Evolutionary conservation across 2,113 vertebrate genomes (phyloP), one percentile per base, ranked within the genome.

Genomic region (Numenius arquata): DNA sequence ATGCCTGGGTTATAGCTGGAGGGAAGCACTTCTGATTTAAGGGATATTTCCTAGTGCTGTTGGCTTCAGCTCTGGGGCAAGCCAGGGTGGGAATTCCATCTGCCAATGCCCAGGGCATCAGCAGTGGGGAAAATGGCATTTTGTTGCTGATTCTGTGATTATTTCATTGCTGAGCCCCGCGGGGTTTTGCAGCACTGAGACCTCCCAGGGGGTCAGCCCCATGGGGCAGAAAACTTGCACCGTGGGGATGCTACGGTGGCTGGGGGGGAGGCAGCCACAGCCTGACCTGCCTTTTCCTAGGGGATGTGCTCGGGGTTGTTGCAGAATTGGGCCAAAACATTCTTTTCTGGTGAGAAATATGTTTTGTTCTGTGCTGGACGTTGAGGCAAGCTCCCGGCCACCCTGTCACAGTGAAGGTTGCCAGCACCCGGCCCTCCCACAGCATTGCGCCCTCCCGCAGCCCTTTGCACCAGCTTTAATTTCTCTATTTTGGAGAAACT

Each of bases 281-380:
- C 76, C 84, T 36, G 43, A 47, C 2, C 61, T 5, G 70, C 88
- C 52, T 70, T 91, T 70, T 79, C 82, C 77, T 66, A 4, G 29
- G 82, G 85, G 63, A 85, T 5, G 23, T 26, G 65, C n/a, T 89
- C 1, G 3, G 74, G 58, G 23, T 22, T 90, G 34, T 5, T 86
- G 78, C 48, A 68, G 50, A 48, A 76, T 29, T 29, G 45, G 75
- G 88, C 92, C 94, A 76, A 90, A 94, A 85, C 94, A 97, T 97
- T 96, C 95, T 91, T 95, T 90, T 85, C 81, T 62, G 68, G 38
- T 97, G 95, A 97, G 88, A 55, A 20, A 43, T 38, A 9, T 96
- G 96, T 96, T 97, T 97, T 92, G 78, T 22, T 94, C 83, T 3
- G 17, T 2, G 1, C 45, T 25, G 72, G 20, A 15, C 3, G 40